A percentile compares a stretch with the other conserved stretches of the same genome.
These are phyloP conservation scores for Parotocinclus haroldoi DNA, from an alignment of 2,797 vertebrate genomes.

Conservation along the genomic window DNA sequence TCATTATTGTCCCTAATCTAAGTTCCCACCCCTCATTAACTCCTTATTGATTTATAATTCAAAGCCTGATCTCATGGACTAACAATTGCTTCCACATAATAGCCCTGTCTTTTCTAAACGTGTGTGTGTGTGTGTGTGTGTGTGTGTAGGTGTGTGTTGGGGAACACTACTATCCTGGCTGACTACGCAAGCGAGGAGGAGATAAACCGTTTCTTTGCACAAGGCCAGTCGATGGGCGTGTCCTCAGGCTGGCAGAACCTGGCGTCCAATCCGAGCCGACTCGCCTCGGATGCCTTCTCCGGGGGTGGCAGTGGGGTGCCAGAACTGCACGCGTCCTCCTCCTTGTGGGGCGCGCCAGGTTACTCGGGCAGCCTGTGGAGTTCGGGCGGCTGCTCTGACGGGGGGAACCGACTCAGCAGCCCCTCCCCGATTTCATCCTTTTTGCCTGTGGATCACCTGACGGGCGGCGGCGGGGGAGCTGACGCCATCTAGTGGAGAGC, in stretches of 20 bases:
- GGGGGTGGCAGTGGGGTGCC: conserved; percentile 78
- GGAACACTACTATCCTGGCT: conserved; percentile 99
- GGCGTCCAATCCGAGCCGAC: conserved; percentile 87
- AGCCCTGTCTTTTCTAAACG: no score
- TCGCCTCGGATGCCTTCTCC: conserved; percentile 87
- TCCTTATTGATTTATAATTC: no score
- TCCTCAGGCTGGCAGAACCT: conserved; percentile 92
- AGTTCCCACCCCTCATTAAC: no score
- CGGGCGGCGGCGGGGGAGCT: conserved; percentile 74
- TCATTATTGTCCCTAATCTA: no score
- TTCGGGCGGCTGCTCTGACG: conserved; percentile 81
- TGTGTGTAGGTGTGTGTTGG: conserved; percentile 90
- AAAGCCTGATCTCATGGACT: no score
- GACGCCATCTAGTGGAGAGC: conserved; percentile 84
- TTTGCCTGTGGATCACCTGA: conserved; percentile 96
- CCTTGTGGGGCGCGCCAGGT: conserved; percentile 91
- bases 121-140: background rate
- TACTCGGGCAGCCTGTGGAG: conserved; percentile 99
- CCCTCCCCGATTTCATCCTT: conserved; percentile 92
- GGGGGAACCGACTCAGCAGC: conserved; percentile 82
- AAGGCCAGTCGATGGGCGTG: conserved; percentile 95
- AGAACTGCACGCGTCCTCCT: conserved; percentile 88
- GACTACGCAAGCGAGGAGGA: conserved; percentile 99
- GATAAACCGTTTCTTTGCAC: conserved; percentile 99
- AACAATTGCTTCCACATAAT: no score